Base-by-base conservation (phyloP, 2,797 vertebrate species). In the Strix occidentalis region DNA sequence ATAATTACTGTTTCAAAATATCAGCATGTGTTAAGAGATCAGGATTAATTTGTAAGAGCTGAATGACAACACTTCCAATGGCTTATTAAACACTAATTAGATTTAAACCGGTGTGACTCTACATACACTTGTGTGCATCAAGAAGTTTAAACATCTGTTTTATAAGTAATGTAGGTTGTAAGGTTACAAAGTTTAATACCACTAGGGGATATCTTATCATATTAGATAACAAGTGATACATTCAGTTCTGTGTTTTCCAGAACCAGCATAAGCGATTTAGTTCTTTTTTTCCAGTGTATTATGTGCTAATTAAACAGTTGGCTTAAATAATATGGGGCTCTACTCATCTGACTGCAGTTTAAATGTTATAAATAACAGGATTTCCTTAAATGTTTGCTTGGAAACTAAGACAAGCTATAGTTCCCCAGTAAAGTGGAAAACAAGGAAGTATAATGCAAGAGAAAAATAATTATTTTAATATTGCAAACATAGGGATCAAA, bases 11-110 rank as follows among this genome's bases (percentile, higher is more conserved):
- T 91, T 96, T 91, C 72, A 87, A 97, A 98, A 97, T 96, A 97
- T 48, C 91, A 97, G 87, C 96, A 89, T 96, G 95, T 95, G 95
- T 95, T 97, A 95, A 97, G 92, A 97, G 91, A 97, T 94, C 92
- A 91, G 90, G 95, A 96, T 96, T 97, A 96, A 97, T 97, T 97
- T 97, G 72, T 93, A 93, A 93, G 90, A 90, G 87, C 86, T 95
- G 95, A 96, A 93, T 97, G 92, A 95, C 96, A 97, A 90, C 90
- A 95, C 97, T 98, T 97, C 93, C 91, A 97, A 96, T 92, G 87
- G 56, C 63, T 97, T 97, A 97, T 98, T 98, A 97, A 97, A 89
- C 79, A 91, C 87, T 97, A 97, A 97, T 97, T 97, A 97, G 86
- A 97, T 98, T 97, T 97, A 81, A 94, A 97, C 93, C 4, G 25